These are phyloP conservation scores for Periplaneta americana DNA, from an alignment of 1,140 invertebrate genomes.

Conservation along the genomic window DNA sequence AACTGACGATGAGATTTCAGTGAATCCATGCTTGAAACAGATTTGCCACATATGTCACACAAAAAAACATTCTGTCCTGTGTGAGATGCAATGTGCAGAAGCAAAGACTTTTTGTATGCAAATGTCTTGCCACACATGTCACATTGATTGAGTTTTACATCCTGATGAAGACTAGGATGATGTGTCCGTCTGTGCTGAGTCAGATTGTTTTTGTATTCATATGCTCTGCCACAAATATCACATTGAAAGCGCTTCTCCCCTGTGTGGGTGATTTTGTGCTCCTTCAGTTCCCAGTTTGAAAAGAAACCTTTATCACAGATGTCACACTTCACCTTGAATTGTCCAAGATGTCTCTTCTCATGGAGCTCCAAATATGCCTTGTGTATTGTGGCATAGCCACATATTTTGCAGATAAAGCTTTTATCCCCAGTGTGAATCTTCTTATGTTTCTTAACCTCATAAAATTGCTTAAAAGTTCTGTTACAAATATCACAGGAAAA, in stretches of 20 bases:
- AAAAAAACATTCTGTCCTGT: constrained; percentile 50
- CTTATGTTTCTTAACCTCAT: constrained; percentile 38
- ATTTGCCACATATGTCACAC: constrained; percentile 59
- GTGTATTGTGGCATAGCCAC: constrained; percentile 36
- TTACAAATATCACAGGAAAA: constrained; percentile 33
- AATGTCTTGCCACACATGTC: constrained; percentile 4
- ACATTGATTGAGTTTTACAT: neutral
- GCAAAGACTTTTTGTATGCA: neutral
- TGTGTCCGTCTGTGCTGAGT: constrained; percentile 1
- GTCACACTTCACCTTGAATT: constrained; percentile 35
- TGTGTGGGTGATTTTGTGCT: constrained; percentile 70
- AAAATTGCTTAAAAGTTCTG: constrained; percentile 39
- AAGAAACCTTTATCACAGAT: constrained; percentile 42
- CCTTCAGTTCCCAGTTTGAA: constrained; percentile 51
- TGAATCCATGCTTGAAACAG: constrained; percentile 17
- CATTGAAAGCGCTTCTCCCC: constrained; percentile 41
- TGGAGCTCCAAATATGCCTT: constrained; percentile 36
- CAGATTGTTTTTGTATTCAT: constrained; percentile 36
- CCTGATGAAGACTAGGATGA: neutral
- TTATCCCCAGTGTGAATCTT: constrained; percentile 34
- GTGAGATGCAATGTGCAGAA: constrained; percentile 40
- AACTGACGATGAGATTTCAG: neutral
- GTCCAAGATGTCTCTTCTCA: constrained; percentile 36
- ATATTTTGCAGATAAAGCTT: constrained; percentile 37
- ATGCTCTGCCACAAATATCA: constrained; percentile 37